A percentile compares a stretch with the other conserved stretches of the same genome.
Conservation (phyloP, 2,888 invertebrate genomes). For the Willowsia nigromaculata region DNA sequence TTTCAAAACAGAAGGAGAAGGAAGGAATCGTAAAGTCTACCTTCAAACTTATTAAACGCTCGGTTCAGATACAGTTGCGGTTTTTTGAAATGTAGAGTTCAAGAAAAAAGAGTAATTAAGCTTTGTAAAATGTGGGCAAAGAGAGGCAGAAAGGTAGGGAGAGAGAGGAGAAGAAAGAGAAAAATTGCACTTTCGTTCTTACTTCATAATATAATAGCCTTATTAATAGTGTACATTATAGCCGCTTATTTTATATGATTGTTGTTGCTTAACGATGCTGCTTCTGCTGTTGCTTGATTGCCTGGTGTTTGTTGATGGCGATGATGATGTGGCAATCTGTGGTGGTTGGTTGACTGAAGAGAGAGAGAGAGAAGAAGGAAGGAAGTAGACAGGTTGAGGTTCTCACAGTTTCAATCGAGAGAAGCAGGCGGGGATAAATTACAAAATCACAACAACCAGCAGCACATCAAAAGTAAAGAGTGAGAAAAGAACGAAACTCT, state of each 20-base stretch:
- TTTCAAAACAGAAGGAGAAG: not conserved
- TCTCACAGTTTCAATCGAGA: constrained; percentile 37
- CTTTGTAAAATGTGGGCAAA: not conserved
- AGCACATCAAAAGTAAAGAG: not conserved
- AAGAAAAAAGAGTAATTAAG: not conserved
- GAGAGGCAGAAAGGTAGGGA: not conserved
- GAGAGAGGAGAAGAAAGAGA: not conserved
- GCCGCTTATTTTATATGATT: not conserved
- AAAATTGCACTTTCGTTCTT: constrained; percentile 35
- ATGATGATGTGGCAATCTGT: constrained; percentile 46
- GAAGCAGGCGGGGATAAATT: constrained; percentile 18
- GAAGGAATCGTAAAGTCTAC: not conserved
- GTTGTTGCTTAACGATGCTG: not conserved
- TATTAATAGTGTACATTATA: not conserved
- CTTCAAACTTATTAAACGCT: not conserved
- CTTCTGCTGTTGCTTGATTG: too few species aligned
- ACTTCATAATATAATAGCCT: constrained; percentile 35
- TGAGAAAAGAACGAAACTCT: not conserved
- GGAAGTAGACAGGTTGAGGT: constrained; percentile 63
- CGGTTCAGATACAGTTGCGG: not conserved
- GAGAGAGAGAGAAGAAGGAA: constrained; percentile 4
- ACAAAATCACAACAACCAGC: constrained; percentile 27
- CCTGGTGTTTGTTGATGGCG: not conserved
- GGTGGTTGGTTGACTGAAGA: constrained; percentile 20
- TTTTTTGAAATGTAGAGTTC: not conserved